These are phyloP conservation scores for Neogale vison DNA, from an alignment of 2,113 vertebrate genomes.

Conservation along the genomic window DNA sequence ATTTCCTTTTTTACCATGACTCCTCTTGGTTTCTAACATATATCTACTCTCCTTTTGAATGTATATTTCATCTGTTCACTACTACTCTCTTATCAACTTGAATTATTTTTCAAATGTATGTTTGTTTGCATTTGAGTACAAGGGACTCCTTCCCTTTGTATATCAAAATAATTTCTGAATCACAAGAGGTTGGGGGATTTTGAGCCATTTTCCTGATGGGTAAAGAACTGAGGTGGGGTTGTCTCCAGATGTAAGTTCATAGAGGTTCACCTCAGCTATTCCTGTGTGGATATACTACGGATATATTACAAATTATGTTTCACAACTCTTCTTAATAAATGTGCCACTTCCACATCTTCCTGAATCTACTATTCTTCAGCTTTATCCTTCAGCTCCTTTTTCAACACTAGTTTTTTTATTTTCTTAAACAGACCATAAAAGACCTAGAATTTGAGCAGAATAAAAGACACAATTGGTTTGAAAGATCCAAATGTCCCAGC, in stretches of 20 bases:
- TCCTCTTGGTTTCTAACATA: not conserved
- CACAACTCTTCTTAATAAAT: not conserved
- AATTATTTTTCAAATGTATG: slow-evolving; percentile 27
- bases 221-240: not conserved
- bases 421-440: not conserved
- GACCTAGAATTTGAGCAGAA: not conserved
- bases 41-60: slow-evolving; percentile 12
- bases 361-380: not conserved
- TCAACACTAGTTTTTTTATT: not conserved
- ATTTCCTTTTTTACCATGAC: not conserved
- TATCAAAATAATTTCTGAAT: not conserved
- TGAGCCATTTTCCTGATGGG: not conserved
- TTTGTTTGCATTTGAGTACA: slow-evolving; percentile 4
- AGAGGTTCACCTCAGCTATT: not conserved
- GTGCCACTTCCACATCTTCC: not conserved
- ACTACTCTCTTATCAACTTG: slow-evolving; percentile 18
- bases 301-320: not conserved
- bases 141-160: not conserved
- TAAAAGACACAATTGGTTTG: not conserved
- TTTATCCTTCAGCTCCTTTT: slow-evolving; percentile 21
- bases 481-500: not conserved
- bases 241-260: not conserved
- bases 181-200: not conserved
- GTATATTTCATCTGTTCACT: slow-evolving; percentile 33
- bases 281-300: not conserved